Percentiles rank a stretch among this genome's conserved stretches.
Conservation (phyloP, 2,113 vertebrate genomes). For the Petroica traversi region DNA sequence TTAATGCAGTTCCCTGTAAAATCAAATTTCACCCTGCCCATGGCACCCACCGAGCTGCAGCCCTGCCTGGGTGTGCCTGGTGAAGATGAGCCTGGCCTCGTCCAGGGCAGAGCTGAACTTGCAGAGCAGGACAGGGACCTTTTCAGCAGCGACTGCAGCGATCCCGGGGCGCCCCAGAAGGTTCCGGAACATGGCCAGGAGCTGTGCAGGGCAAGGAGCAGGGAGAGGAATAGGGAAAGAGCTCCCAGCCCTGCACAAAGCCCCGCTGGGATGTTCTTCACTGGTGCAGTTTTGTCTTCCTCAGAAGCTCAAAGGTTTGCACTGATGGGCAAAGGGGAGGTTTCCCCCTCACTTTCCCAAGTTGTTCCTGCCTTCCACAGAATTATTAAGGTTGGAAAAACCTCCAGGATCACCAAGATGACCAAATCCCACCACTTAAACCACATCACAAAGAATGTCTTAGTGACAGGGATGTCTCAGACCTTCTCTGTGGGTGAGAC, state of each 20-base stretch:
- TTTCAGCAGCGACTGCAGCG: slow-evolving; percentile 70
- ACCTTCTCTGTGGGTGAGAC: not conserved
- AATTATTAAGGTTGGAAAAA: not conserved
- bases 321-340: not conserved
- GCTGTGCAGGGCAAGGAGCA: slow-evolving; percentile 63
- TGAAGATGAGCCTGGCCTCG: slow-evolving; percentile 76
- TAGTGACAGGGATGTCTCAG: not conserved
- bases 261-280: not conserved
- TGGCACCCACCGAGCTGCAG: slow-evolving; percentile 72
- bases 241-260: not conserved
- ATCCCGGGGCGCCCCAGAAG: slow-evolving; percentile 84
- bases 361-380: not conserved
- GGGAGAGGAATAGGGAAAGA: not conserved
- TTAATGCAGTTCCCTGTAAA: not conserved
- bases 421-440: not conserved
- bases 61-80: slow-evolving; percentile 68
- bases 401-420: not conserved
- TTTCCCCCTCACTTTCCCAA: not conserved
- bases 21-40: fast-evolving
- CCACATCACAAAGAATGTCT: not conserved
- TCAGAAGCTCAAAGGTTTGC: not conserved
- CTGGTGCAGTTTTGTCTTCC: not conserved
- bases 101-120: slow-evolving; percentile 85
- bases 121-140: slow-evolving; percentile 76
- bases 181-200: slow-evolving; percentile 86